A percentile compares a stretch with the other conserved stretches of the same genome.
Evolutionary conservation across 2,888 invertebrate genomes (phyloP).

Genomic region (Lampropteryx suffumata): DNA sequence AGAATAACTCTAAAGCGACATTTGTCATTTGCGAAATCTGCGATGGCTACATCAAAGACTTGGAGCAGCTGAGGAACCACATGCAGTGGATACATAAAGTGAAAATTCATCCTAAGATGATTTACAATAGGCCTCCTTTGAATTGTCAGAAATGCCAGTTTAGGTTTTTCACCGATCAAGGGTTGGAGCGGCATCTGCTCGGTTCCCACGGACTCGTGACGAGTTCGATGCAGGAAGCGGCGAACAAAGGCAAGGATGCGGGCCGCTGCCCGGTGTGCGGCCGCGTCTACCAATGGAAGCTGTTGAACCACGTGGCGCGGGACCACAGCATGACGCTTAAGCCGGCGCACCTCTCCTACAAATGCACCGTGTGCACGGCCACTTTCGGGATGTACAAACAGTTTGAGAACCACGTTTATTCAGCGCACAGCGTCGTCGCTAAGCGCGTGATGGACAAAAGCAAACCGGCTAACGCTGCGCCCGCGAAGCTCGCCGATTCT

Average conservation of each 20-base stretch:
- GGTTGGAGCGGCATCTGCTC: conserved; percentile 96
- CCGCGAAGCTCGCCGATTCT: conserved; percentile 50
- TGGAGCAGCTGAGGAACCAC: conserved; percentile 96
- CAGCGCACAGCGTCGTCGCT: conserved; percentile 95
- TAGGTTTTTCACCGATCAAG: conserved; percentile 98
- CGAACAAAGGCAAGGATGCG: conserved; percentile 96
- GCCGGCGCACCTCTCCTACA: conserved; percentile 96
- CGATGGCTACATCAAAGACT: conserved; percentile 98
- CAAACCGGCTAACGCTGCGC: conserved; percentile 56
- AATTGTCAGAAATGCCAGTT: conserved; percentile 98
- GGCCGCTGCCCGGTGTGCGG: conserved; percentile 98
- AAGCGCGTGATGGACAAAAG: conserved; percentile 92
- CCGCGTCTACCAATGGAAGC: conserved; percentile 91
- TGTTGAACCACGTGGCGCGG: conserved; percentile 95
- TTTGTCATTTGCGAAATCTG: conserved; percentile 98
- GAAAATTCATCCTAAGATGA: conserved; percentile 98
- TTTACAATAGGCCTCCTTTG: conserved; percentile 95
- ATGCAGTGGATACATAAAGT: conserved; percentile 99
- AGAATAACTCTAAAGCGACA: conserved; percentile 85
- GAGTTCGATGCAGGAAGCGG: conserved; percentile 97
- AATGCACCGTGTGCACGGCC: conserved; percentile 97
- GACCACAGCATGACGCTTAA: conserved; percentile 97
- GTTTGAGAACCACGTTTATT: conserved; percentile 97
- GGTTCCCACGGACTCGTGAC: conserved; percentile 98
- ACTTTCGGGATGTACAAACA: conserved; percentile 98